phyloP scores from a whole-genome alignment of 1,140 invertebrate species.

The Bombus breviceps region DNA sequence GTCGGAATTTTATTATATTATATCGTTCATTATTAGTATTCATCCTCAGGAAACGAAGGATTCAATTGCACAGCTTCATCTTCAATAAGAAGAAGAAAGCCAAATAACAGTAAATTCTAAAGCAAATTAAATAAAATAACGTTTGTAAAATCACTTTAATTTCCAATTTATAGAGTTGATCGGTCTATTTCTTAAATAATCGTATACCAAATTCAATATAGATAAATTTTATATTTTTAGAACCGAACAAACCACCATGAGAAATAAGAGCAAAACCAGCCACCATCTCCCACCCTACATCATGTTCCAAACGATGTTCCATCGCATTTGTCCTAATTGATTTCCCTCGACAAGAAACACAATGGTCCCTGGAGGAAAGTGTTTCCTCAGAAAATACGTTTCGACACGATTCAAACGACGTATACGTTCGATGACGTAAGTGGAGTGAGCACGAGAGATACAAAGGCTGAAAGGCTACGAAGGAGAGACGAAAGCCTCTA shows the following conservation, averaged over 20 bases:
- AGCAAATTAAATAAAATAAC: not conserved
- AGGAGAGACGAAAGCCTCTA: not conserved
- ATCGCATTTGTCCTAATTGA: not conserved
- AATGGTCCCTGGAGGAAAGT: not conserved
- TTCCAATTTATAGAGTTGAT: not conserved
- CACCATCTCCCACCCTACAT: not conserved
- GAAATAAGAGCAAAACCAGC: not conserved
- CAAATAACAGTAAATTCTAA: not conserved
- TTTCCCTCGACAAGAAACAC: not conserved
- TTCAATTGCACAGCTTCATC: no score
- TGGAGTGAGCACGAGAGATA: not conserved
- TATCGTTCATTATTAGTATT: no score
- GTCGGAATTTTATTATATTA: no score
- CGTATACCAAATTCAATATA: no score
- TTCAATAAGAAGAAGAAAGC: no score
- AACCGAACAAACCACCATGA: no score
- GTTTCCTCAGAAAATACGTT: slow-evolving; percentile 8
- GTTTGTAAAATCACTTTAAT: not conserved
- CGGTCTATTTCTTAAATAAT: no score
- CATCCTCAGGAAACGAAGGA: no score
- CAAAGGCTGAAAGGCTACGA: not conserved
- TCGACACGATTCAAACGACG: not conserved
- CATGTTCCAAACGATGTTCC: not conserved
- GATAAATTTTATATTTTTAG: no score
- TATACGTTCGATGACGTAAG: not conserved